phyloP scores from a whole-genome alignment of 1,140 invertebrate genomes.

The Chironomus tepperi region DNA sequence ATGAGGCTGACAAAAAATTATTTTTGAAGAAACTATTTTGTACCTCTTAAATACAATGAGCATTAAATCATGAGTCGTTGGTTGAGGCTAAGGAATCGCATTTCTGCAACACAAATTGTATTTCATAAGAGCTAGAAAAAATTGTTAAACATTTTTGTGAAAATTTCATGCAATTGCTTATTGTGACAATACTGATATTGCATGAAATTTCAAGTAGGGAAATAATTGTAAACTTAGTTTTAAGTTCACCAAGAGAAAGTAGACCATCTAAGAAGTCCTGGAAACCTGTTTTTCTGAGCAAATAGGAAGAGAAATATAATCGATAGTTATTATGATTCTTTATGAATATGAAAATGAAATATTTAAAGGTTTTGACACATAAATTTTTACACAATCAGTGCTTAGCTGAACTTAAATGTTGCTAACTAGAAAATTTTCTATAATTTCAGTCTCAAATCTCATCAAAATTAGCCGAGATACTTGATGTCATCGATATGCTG shows the following conservation, averaged over 20 bases:
- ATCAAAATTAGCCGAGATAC: conserved; percentile 70
- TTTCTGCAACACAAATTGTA: too few relatives aligned
- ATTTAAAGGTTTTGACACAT: conserved; percentile 23
- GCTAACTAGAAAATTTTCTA: conserved; percentile 49
- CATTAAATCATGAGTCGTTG: too few relatives aligned
- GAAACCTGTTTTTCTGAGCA: background rate
- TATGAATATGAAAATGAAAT: background rate
- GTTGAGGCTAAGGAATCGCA: too few relatives aligned
- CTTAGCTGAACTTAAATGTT: conserved; percentile 44
- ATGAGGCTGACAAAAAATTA: too few relatives aligned
- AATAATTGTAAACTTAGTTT: background rate
- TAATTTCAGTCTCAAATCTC: conserved; percentile 64
- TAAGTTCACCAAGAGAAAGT: too few relatives aligned
- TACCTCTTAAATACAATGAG: too few relatives aligned
- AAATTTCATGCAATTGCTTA: background rate
- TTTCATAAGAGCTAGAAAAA: background rate
- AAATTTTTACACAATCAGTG: conserved; percentile 21
- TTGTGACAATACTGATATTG: background rate
- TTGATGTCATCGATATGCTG: conserved; percentile 75
- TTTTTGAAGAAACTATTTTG: too few relatives aligned
- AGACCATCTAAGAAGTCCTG: conserved; percentile 17
- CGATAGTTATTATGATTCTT: conserved; percentile 17
- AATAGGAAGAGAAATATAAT: background rate
- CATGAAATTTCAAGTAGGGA: conserved; percentile 19
- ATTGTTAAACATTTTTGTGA: conserved; percentile 2